Conservation (phyloP, 2,888 invertebrate genomes). For the Pseudeuparius sepicola region DNA sequence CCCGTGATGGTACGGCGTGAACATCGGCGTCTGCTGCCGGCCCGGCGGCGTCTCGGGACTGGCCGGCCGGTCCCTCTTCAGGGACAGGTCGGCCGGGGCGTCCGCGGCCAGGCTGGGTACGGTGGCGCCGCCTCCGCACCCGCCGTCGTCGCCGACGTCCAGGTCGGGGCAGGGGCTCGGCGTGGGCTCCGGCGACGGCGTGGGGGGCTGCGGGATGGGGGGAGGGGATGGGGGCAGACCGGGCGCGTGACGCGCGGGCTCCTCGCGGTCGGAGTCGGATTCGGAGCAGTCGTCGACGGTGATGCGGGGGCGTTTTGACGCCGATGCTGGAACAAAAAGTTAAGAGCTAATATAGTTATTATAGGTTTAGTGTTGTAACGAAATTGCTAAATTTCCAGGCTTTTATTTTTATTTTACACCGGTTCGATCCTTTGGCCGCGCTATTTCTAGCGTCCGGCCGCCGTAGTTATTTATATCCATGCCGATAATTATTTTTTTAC, state of each 20-base stretch:
- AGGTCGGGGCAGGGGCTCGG: slow-evolving; percentile 37
- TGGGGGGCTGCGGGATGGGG: slow-evolving; percentile 28
- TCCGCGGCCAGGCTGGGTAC: slow-evolving; percentile 44
- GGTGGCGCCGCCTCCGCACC: slow-evolving; percentile 45
- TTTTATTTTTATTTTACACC: too few species aligned
- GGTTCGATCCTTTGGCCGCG: too few species aligned
- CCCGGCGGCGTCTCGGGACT: slow-evolving; percentile 41
- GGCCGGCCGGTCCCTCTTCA: slow-evolving; percentile 50
- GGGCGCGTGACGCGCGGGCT: slow-evolving; percentile 29
- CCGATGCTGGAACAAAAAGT: slow-evolving; percentile 24
- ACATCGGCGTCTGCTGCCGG: slow-evolving; percentile 29
- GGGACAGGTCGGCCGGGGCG: slow-evolving; percentile 70
- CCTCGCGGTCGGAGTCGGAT: slow-evolving; percentile 41
- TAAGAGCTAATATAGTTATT: not conserved
- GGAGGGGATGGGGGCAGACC: slow-evolving; percentile 32
- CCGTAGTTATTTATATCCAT: too few species aligned
- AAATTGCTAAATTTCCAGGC: too few species aligned
- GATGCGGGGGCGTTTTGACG: slow-evolving; percentile 40
- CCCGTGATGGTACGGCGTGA: slow-evolving; percentile 42
- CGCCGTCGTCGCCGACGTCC: slow-evolving; percentile 45
- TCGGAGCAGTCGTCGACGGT: slow-evolving; percentile 39
- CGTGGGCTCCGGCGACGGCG: slow-evolving; percentile 33
- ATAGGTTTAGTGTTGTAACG: too few species aligned
- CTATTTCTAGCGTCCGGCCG: too few species aligned
- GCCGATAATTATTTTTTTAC: too few species aligned